Conservation (phyloP, 2,113 vertebrate genomes). For the Apus apus region DNA sequence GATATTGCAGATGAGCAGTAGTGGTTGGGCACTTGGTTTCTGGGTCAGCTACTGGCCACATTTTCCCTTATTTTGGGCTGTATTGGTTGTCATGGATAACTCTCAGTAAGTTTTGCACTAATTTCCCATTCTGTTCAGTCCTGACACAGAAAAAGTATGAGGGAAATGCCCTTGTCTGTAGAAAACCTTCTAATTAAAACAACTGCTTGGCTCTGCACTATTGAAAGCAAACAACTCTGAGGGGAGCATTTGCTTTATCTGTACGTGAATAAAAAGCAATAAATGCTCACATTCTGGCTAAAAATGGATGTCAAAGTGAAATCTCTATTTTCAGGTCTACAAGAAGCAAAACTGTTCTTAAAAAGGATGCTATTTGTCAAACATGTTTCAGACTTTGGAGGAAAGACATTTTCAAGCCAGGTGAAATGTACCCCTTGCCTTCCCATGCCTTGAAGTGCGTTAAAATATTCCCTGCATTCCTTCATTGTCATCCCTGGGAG, state of each 20-base stretch:
- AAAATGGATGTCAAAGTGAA: slow-evolving; percentile 16
- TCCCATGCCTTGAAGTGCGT: neutral
- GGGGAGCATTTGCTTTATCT: slow-evolving; percentile 46
- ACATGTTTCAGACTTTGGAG: neutral
- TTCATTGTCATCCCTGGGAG: neutral
- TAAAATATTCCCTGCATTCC: neutral
- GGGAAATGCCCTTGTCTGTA: neutral
- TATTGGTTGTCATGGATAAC: neutral
- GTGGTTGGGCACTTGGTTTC: neutral
- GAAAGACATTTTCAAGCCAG: neutral
- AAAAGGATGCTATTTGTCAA: neutral
- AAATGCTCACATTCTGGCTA: neutral
- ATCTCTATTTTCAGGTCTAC: neutral
- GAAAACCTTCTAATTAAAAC: slow-evolving; percentile 48
- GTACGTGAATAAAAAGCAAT: neutral
- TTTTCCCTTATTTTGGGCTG: neutral
- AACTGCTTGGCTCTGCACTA: neutral
- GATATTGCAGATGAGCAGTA: neutral
- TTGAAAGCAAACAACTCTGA: slow-evolving; percentile 43
- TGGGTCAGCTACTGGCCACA: neutral
- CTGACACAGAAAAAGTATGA: neutral
- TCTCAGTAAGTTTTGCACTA: neutral
- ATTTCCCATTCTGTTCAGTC: neutral
- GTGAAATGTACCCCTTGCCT: neutral
- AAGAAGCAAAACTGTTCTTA: neutral